These are phyloP conservation scores for Mastacembelus armatus DNA, from an alignment of 2,797 vertebrate species.

Conservation along the genomic window DNA sequence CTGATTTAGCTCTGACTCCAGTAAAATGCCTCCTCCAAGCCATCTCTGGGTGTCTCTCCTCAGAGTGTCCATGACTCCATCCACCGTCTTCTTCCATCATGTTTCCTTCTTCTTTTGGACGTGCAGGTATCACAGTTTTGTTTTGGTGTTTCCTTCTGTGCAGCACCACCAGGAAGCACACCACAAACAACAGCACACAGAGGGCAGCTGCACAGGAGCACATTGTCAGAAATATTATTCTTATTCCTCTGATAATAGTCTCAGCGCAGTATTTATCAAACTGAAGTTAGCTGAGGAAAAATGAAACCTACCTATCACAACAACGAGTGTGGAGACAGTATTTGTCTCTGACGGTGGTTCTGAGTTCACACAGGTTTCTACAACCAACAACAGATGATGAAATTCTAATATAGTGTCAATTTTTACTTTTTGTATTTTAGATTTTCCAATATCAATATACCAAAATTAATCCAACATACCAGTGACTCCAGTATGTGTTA, in stretches of 20 bases:
- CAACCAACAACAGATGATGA: background rate
- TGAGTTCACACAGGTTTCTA: background rate
- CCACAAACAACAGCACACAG: slow-evolving; percentile 60
- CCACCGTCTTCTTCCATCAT: background rate
- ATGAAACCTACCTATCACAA: slow-evolving; percentile 62
- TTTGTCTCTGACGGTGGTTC: background rate
- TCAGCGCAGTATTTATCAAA: background rate
- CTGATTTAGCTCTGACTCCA: slow-evolving; percentile 78
- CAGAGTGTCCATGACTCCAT: background rate
- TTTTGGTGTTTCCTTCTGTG: slow-evolving; percentile 65
- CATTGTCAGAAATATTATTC: background rate
- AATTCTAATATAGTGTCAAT: background rate
- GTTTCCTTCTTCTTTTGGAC: background rate
- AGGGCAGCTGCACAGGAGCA: slow-evolving; percentile 68
- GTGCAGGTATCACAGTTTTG: slow-evolving; percentile 63
- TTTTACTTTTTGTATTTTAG: background rate
- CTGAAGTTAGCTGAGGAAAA: background rate
- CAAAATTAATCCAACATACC: background rate
- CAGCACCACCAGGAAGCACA: slow-evolving; percentile 63
- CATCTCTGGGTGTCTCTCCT: slow-evolving; percentile 5
- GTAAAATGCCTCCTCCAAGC: background rate
- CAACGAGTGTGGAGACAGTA: slow-evolving; percentile 11
- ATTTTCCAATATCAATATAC: background rate
- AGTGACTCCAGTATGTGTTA: background rate
- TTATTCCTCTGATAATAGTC: background rate